Evolutionary conservation across 2,797 vertebrate genomes (phyloP).

Genomic region (Heteromormyrus szaboi): DNA sequence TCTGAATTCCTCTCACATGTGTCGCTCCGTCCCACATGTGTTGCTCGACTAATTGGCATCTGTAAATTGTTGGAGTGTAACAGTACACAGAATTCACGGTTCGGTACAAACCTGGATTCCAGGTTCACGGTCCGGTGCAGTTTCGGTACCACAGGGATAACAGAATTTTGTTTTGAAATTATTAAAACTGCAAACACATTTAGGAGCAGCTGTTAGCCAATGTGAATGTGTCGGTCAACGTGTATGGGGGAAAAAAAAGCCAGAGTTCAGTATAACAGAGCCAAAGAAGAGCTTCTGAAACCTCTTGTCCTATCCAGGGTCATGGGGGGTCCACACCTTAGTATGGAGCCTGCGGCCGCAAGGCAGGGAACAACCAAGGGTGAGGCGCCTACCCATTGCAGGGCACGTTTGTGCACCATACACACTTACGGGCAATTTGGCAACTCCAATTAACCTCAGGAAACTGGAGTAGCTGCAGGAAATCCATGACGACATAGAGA

Average conservation of each 20-base stretch:
- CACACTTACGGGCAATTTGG: neutral
- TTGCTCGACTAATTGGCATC: neutral
- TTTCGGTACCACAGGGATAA: neutral
- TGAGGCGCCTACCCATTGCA: neutral
- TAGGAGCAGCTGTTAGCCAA: neutral
- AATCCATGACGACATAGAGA: neutral
- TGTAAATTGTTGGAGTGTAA: neutral
- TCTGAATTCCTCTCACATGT: neutral
- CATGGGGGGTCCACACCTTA: neutral
- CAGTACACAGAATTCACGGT: neutral
- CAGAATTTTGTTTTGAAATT: neutral
- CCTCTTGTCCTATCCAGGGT: neutral
- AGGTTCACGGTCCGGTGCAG: neutral
- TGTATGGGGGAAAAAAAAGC: neutral
- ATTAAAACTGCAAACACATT: neutral
- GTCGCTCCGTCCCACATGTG: neutral
- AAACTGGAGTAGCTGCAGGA: neutral
- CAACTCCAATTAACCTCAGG: neutral
- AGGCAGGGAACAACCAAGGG: neutral
- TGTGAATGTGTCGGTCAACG: neutral
- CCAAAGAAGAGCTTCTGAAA: neutral
- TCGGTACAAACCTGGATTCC: neutral
- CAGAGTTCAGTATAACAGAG: neutral
- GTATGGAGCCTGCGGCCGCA: neutral
- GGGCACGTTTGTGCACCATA: neutral